Evolutionary conservation across 2,113 vertebrate genomes (phyloP).

Genomic region (Callipepla squamata): DNA sequence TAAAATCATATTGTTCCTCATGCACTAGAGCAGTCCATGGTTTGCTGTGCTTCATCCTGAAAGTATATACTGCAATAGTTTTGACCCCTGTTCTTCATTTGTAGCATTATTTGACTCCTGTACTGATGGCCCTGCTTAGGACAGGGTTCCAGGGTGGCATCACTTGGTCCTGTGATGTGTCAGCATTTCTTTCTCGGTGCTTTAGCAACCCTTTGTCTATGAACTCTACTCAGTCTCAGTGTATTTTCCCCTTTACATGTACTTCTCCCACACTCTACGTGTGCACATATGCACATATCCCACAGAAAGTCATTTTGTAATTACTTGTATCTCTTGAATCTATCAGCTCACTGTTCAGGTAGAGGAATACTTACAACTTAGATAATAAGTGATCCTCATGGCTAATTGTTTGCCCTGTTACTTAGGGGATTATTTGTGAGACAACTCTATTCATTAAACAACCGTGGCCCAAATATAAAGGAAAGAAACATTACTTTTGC

Average conservation of each 20-base stretch:
- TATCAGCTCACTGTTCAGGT: background rate
- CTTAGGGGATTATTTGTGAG: background rate
- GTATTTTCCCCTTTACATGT: background rate
- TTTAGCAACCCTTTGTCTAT: background rate
- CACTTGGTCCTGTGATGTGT: background rate
- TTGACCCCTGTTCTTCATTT: background rate
- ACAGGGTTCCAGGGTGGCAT: background rate
- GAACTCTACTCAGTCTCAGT: background rate
- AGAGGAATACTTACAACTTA: background rate
- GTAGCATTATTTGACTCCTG: background rate
- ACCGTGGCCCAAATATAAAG: background rate
- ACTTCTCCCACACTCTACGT: background rate
- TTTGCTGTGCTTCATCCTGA: background rate
- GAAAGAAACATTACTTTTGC: background rate
- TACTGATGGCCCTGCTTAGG: background rate
- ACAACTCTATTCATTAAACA: background rate
- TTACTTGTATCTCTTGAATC: background rate
- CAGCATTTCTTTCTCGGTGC: background rate
- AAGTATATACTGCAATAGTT: background rate
- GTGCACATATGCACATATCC: background rate
- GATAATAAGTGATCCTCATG: background rate
- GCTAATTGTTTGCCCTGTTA: background rate
- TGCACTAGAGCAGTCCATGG: constrained; percentile 30
- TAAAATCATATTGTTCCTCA: constrained; percentile 41
- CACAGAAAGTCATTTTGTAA: background rate